Base-by-base conservation (phyloP, 2,113 vertebrate genomes). In the Actenoides hombroni region DNA sequence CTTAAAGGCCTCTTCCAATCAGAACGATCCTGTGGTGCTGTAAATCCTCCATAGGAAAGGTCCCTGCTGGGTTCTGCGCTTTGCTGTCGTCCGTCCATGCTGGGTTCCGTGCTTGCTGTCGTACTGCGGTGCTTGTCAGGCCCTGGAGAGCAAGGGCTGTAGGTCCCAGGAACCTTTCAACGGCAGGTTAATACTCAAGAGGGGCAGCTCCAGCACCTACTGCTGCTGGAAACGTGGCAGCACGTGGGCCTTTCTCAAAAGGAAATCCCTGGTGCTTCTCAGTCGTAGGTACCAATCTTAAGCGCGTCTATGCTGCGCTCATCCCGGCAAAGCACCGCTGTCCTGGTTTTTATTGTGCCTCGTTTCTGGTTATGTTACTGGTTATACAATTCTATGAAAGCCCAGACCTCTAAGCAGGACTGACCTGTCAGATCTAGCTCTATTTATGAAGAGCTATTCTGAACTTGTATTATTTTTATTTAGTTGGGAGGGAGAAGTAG, bases 51-150 rank as follows among this genome's bases (percentile, higher is more conserved):
- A 5, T 4, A 39, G 31, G 63, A 56, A 56, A 16, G 49, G 53
- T 54, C 53, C 53, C 15, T 16, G 53, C 53, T 4, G 7, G 24
- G 33, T 29, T 31, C 54, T 29, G 28, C 16, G 54, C 54, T 4
- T 17, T 13, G 54, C 53, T 10, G 54, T 1, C 1, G 31, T 2
- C 42, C 42, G 29, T 31, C 54, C 54, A 16, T 17, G 54, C 54
- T 2, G 7, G 24, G 33, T 23, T 16, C 48, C 14, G 0, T 5
- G 31, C 33, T 17, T 13, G 54, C 53, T 10, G 54, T 2, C 1
- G 40, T 2, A 2, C 4, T 3, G 7, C 19, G 2, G 5, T 4
- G 11, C 49, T 33, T 11, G 63, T 23, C 59, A 8, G 23, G 88
- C 40, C 69, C 63, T 37, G 85, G 40, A 57, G 56, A 67, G 6